These are phyloP conservation scores for Muscicapa adusta DNA, from an alignment of 2,113 vertebrate genomes.

Conservation along the genomic window DNA sequence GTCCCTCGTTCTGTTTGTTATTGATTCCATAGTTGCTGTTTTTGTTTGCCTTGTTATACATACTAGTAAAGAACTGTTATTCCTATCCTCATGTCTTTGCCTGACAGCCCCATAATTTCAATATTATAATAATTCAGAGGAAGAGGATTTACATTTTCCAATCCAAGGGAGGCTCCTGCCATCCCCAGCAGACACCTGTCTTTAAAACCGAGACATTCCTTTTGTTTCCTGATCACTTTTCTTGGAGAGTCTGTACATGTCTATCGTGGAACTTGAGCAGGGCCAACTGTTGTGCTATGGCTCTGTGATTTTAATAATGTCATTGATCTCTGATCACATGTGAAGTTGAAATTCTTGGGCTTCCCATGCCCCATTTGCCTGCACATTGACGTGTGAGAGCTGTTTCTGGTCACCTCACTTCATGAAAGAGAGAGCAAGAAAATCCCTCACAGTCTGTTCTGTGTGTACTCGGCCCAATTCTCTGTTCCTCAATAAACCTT, in stretches of 20 bases:
- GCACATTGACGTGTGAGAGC: background rate
- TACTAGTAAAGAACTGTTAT: no score
- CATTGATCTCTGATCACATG: no score
- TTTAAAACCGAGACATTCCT: background rate
- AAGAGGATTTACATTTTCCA: no score
- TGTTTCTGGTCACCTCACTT: background rate
- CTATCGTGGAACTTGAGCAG: background rate
- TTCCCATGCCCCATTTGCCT: background rate
- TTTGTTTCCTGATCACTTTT: background rate
- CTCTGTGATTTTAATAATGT: background rate
- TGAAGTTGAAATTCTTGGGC: background rate
- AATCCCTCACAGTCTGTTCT: background rate
- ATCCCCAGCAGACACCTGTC: no score
- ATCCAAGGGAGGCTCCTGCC: no score
- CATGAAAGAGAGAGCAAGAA: background rate
- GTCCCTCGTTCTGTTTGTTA: no score
- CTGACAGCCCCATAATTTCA: no score
- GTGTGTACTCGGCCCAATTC: accelerated
- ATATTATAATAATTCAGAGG: no score
- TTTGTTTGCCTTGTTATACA: no score
- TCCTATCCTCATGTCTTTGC: no score
- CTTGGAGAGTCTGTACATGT: background rate
- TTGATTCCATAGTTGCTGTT: no score
- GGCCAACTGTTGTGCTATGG: background rate
- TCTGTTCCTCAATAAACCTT: background rate